Conservation (phyloP, 2,797 vertebrate genomes). For the Discoglossus pictus region DNA sequence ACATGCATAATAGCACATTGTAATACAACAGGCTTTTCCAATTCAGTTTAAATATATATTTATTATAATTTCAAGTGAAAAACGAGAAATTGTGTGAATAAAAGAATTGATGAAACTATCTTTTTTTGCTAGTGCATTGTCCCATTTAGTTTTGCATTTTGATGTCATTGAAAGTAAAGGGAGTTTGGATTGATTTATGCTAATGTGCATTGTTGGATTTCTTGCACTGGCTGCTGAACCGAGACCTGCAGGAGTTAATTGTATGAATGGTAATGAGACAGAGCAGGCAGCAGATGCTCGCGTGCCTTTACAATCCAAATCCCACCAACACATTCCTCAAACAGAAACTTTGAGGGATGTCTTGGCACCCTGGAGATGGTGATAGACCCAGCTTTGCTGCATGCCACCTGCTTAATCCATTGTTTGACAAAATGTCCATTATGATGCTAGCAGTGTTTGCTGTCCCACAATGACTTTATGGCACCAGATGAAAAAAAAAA, state of each 20-base stretch:
- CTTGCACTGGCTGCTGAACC: conserved; percentile 64
- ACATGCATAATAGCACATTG: conserved; percentile 28
- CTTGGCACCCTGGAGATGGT: conserved; percentile 75
- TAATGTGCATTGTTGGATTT: conserved; percentile 38
- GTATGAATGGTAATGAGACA: conserved; percentile 85
- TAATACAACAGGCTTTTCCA: conserved; percentile 3
- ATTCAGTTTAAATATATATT: neutral
- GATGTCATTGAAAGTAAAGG: conserved; percentile 15
- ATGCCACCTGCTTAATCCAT: conserved; percentile 91
- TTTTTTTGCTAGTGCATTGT: neutral
- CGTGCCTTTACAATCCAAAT: conserved; percentile 92
- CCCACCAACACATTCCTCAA: conserved; percentile 77
- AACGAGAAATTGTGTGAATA: no score
- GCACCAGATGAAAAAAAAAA: conserved; percentile 52
- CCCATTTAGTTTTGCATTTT: neutral
- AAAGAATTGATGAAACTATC: conserved; percentile 20
- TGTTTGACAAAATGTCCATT: conserved; percentile 77
- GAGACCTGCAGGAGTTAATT: conserved; percentile 79
- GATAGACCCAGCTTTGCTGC: conserved; percentile 66
- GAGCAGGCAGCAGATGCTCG: conserved; percentile 91
- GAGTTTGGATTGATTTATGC: conserved; percentile 43
- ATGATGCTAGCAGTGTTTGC: conserved; percentile 85
- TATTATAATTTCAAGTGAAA: no score
- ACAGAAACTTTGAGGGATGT: conserved; percentile 71
- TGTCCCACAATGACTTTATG: conserved; percentile 74